Conservation (phyloP, 2,797 vertebrate species). For the Orientallactaga sibirica region DNA sequence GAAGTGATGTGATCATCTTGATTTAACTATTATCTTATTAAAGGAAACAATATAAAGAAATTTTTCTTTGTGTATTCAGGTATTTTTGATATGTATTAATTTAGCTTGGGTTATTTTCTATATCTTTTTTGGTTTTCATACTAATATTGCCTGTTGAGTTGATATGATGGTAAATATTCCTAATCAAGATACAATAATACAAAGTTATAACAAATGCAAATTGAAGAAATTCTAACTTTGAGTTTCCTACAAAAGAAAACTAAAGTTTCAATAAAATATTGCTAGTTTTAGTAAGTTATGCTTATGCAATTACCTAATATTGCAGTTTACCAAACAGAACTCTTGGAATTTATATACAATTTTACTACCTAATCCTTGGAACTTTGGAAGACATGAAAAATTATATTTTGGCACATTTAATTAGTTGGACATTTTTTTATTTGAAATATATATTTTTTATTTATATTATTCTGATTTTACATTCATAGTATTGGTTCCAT, state of each 20-base stretch:
- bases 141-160: neutral
- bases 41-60: neutral
- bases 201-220: neutral
- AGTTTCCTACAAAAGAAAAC: neutral
- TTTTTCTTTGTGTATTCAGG: neutral
- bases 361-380: neutral
- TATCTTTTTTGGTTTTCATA: neutral
- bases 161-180: neutral
- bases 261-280: neutral
- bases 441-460: neutral
- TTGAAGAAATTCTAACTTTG: neutral
- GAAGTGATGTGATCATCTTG: neutral
- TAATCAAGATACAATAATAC: neutral
- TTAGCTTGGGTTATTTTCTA: neutral
- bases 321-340: conserved; percentile 18
- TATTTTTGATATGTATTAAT: neutral
- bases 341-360: neutral
- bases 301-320: neutral
- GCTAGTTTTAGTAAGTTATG: neutral
- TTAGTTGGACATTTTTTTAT: conserved; percentile 12
- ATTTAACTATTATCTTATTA: conserved; percentile 10
- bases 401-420: neutral
- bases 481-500: too few relatives aligned
- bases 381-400: neutral
- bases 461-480: too few relatives aligned